Percentiles rank a stretch among this genome's conserved stretches.
phyloP scores from a whole-genome alignment of 2,113 vertebrate genomes.

The Ailuropoda melanoleuca region DNA sequence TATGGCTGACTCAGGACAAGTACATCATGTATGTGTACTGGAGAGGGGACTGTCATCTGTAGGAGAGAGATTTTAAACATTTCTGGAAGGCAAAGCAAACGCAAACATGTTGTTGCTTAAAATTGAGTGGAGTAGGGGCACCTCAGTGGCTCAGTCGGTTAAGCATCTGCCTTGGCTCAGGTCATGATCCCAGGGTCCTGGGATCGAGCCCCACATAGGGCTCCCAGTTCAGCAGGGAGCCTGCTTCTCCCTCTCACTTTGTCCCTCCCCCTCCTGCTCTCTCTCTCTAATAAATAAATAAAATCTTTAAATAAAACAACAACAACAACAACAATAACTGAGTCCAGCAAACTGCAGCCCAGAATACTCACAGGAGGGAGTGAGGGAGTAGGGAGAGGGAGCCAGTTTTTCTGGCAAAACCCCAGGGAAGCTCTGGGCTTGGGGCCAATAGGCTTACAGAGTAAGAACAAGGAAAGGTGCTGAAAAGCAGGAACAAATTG shows the following conservation, averaged over 20 bases:
- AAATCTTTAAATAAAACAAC: neutral
- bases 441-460: neutral
- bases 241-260: neutral
- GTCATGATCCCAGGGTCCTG: neutral
- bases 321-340: neutral
- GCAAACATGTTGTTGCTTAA: neutral
- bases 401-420: neutral
- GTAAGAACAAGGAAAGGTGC: neutral
- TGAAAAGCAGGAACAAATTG: neutral
- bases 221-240: neutral
- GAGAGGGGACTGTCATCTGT: neutral
- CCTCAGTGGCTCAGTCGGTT: neutral
- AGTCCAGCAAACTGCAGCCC: neutral
- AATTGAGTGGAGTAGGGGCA: neutral
- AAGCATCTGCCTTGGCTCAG: neutral
- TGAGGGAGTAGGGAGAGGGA: fast-evolving
- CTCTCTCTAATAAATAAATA: neutral
- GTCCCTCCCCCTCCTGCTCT: neutral
- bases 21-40: neutral
- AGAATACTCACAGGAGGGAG: neutral
- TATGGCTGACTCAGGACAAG: neutral
- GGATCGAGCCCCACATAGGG: neutral
- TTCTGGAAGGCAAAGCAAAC: neutral
- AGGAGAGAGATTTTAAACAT: neutral
- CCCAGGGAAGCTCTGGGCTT: neutral